Evolutionary conservation across 2,797 vertebrate species (phyloP), one percentile per base, ranked within the genome.

Genomic region (Antennarius maculatus): DNA sequence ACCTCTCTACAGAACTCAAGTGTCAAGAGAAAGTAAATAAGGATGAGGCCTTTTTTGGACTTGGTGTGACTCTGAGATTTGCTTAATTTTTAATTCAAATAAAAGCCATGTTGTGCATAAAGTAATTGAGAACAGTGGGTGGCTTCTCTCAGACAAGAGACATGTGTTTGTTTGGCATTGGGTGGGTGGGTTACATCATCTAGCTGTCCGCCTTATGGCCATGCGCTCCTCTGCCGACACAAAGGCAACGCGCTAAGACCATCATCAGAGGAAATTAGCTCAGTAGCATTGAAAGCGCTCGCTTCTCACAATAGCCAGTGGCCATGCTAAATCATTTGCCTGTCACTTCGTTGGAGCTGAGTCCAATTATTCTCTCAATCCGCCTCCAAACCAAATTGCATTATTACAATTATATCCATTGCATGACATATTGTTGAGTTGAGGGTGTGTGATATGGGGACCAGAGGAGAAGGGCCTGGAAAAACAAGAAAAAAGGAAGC

Each of bases 361-460:
- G 89, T 89, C 85, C 90, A 91, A 92, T 91, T 92, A 91, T 89
- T 90, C 88, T 87, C 89, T 86, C 89, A 89, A 88, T 91, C 89
- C 86, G 85, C 90, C 89, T 91, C 90, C 91, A 61, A 90, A 90
- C 89, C 89, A 91, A 91, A 92, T 92, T 91, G 90, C 89, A 92
- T 92, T 92, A 92, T 89, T 91, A 71, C 89, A 92, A 92, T 92
- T 90, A 92, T 88, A 89, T 91, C 82, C 83, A 82, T 83, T 82
- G 83, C 78, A 65, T 90, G 88, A 89, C 89, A 90, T 83, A 90
- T 87, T 91, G 90, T 91, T 52, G 69, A 45, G 47, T 76, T 15
- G 41, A 86, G 82, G 84, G 77, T 76, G 74, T 80, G 55, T 57
- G 74, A 86, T 82, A 79, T 45, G 78, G 64, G 61, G 70, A 69